A percentile compares a stretch with the other conserved stretches of the same genome.
phyloP scores from a whole-genome alignment of 1,140 invertebrate species.

The Anastrepha obliqua region DNA sequence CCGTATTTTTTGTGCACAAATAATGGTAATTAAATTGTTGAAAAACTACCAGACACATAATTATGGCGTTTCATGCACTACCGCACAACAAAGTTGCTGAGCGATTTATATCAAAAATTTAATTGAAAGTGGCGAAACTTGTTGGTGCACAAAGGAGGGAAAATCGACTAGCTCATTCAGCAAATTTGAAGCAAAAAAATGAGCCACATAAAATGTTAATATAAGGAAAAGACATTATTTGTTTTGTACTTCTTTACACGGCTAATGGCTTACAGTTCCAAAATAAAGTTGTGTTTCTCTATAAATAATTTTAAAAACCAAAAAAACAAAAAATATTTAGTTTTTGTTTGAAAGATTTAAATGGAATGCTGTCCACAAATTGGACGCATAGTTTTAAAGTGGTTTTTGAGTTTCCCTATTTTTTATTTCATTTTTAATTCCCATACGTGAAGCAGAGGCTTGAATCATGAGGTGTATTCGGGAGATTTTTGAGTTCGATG shows the following conservation, averaged over 20 bases:
- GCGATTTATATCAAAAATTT: slow-evolving; percentile 6
- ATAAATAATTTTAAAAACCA: too few species aligned
- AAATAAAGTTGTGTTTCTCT: too few species aligned
- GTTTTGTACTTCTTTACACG: background rate
- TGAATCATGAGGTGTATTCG: too few species aligned
- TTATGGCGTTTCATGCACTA: slow-evolving; percentile 40
- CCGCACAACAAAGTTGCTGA: slow-evolving; percentile 10
- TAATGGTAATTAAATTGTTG: slow-evolving; percentile 44
- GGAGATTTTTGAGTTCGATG: too few species aligned
- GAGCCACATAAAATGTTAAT: background rate
- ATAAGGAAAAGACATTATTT: background rate
- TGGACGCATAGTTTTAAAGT: too few species aligned
- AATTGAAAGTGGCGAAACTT: slow-evolving; percentile 40
- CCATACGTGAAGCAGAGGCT: too few species aligned
- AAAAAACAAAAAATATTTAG: too few species aligned
- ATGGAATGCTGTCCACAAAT: too few species aligned
- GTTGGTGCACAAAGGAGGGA: background rate
- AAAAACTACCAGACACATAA: slow-evolving; percentile 10
- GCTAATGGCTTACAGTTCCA: too few species aligned
- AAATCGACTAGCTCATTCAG: background rate
- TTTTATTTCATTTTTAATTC: too few species aligned
- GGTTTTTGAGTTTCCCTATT: too few species aligned
- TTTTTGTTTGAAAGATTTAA: too few species aligned
- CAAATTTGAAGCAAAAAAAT: background rate
- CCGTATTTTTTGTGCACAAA: slow-evolving; percentile 33